phyloP scores from a whole-genome alignment of 2,797 vertebrate species.

The Pangasius sanitwongsei region DNA sequence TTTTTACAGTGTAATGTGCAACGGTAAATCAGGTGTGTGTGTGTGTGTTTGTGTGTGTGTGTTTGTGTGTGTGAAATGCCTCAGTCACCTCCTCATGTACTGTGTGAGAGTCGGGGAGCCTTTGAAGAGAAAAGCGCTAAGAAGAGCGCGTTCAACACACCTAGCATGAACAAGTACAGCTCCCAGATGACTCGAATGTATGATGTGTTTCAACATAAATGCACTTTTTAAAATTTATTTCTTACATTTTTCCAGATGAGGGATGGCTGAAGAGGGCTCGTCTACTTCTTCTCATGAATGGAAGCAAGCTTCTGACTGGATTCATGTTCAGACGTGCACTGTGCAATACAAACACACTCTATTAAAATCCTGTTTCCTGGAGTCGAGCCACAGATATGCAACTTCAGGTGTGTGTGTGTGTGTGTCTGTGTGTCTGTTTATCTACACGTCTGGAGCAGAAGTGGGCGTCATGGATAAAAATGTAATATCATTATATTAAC shows the following conservation, averaged over 20 bases:
- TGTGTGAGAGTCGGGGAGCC: not conserved
- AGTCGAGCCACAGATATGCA: constrained; percentile 59
- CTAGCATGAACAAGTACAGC: not conserved
- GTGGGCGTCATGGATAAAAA: not conserved
- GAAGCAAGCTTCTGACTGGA: constrained; percentile 20
- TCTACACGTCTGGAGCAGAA: not conserved
- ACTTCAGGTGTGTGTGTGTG: constrained; percentile 33
- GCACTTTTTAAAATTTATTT: not conserved
- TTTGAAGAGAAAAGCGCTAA: not conserved
- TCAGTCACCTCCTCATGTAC: not conserved
- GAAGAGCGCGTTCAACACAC: not conserved
- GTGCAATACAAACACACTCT: constrained; percentile 63
- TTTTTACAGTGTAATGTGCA: constrained; percentile 66
- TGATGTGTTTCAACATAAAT: not conserved
- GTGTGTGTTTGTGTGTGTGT: constrained; percentile 14
- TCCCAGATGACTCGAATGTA: not conserved
- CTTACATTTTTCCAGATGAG: not conserved
- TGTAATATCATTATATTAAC: not conserved
- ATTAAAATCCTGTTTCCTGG: constrained; percentile 64
- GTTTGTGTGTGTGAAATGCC: not conserved
- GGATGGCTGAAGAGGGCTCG: constrained; percentile 26
- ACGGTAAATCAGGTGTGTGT: constrained; percentile 70
- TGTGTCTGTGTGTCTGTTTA: constrained; percentile 33
- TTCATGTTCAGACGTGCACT: constrained; percentile 65
- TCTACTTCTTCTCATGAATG: constrained; percentile 46